phyloP scores from a whole-genome alignment of 1,140 invertebrate genomes.

The Drusus annulatus region DNA sequence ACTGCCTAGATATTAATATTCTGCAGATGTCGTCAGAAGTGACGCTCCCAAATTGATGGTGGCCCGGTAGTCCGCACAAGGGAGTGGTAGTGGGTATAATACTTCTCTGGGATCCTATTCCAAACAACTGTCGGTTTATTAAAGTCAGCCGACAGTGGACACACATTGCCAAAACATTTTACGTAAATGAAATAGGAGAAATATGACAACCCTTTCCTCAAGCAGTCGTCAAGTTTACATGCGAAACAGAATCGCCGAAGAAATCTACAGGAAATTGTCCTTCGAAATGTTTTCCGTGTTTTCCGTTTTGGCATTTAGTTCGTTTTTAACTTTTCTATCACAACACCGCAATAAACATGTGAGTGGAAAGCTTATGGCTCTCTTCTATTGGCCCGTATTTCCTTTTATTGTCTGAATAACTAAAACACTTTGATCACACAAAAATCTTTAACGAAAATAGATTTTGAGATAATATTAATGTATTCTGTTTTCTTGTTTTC shows the following conservation, averaged over 20 bases:
- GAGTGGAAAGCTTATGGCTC: neutral
- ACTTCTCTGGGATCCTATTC: too few relatives aligned
- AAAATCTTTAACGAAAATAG: conserved; percentile 8
- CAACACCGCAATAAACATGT: conserved; percentile 14
- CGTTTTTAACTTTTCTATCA: conserved; percentile 4
- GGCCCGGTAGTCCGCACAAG: too few relatives aligned
- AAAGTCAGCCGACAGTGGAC: too few relatives aligned
- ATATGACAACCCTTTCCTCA: neutral
- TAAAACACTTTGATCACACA: neutral
- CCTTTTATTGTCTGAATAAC: conserved; percentile 4
- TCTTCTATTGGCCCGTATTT: neutral
- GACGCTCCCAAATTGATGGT: too few relatives aligned
- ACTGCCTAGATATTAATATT: too few relatives aligned
- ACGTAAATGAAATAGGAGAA: neutral
- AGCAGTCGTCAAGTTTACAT: neutral
- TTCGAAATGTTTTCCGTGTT: conserved; percentile 15
- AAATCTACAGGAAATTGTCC: conserved; percentile 24
- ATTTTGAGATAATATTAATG: neutral
- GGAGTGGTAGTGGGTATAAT: too few relatives aligned
- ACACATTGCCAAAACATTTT: too few relatives aligned
- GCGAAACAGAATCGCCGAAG: neutral
- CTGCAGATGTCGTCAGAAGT: too few relatives aligned
- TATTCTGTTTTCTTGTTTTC: neutral
- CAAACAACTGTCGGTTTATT: too few relatives aligned
- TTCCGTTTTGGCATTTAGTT: conserved; percentile 8